phyloP scores from a whole-genome alignment of 2,797 vertebrate genomes.

The Hydrolagus colliei region DNA sequence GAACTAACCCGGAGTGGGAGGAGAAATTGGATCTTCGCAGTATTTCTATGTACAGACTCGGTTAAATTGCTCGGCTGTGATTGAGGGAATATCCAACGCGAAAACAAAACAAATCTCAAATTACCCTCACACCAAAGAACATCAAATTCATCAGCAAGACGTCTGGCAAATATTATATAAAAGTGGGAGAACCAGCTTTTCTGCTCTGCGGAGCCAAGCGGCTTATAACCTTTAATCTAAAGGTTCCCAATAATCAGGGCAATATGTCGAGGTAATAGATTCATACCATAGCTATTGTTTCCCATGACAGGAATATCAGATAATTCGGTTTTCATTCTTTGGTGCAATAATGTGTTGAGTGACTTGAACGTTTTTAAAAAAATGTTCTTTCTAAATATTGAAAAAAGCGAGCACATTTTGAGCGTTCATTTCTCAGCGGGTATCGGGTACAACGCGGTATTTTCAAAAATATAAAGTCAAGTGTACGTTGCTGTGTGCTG shows the following conservation, averaged over 20 bases:
- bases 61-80: neutral
- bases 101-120: slow-evolving; percentile 3
- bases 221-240: neutral
- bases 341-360: neutral
- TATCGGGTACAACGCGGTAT: neutral
- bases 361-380: neutral
- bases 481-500: no score
- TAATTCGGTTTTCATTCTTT: neutral
- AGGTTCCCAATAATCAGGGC: neutral
- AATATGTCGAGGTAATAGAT: neutral
- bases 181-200: neutral
- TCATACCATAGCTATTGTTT: neutral
- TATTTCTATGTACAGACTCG: neutral
- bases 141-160: neutral
- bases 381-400: neutral
- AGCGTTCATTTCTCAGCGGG: neutral
- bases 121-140: neutral
- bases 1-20: neutral
- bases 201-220: no score
- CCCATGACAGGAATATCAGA: neutral
- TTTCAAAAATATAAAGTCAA: neutral
- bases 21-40: neutral
- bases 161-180: neutral
- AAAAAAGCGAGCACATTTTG: neutral
- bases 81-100: neutral